These are phyloP conservation scores for Theristicus caerulescens DNA, from an alignment of 2,113 vertebrate genomes.

Conservation along the genomic window DNA sequence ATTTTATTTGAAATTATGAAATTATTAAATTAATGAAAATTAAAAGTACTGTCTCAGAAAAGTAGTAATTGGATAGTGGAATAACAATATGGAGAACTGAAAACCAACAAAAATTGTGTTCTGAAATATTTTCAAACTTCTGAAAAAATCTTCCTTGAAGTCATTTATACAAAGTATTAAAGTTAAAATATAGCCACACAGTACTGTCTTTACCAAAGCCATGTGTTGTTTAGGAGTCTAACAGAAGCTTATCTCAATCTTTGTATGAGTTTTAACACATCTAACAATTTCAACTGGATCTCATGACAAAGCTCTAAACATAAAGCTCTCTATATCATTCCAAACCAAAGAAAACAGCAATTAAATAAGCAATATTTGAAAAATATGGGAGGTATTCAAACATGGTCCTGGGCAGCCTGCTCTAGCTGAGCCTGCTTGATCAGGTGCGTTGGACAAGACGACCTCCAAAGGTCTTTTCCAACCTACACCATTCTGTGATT, in stretches of 20 bases:
- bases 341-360: background rate
- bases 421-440: background rate
- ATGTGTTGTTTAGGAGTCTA: background rate
- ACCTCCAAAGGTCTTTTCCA: background rate
- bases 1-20: background rate
- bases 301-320: background rate
- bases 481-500: background rate
- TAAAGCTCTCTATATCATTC: background rate
- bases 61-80: background rate
- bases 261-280: background rate
- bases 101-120: background rate
- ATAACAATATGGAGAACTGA: background rate
- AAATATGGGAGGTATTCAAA: background rate
- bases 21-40: background rate
- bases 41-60: background rate
- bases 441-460: background rate
- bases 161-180: background rate
- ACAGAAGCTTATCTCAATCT: background rate
- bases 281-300: background rate
- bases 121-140: background rate
- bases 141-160: background rate
- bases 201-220: background rate
- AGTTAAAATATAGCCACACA: background rate
- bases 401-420: background rate
- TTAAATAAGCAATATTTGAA: background rate